phyloP scores from a whole-genome alignment of 2,888 invertebrate genomes.

The Oscheius sp. region DNA sequence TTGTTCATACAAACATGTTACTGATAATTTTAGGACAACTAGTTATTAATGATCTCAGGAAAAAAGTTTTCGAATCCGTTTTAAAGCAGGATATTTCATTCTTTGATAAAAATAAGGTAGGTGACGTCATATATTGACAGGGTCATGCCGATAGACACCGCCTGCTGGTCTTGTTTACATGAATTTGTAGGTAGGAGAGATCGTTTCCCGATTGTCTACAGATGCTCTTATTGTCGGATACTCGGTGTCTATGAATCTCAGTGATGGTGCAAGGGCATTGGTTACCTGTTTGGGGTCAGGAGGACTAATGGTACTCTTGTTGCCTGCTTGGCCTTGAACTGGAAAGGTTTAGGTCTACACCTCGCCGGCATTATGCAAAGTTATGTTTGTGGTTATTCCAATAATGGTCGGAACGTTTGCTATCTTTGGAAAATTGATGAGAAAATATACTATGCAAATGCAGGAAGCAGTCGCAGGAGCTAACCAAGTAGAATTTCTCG shows the following conservation, averaged over 20 bases:
- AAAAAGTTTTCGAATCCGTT: conserved; percentile 73
- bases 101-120: conserved; percentile 73
- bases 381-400: conserved; percentile 89
- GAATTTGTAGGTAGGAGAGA: conserved; percentile 78
- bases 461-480: conserved; percentile 79
- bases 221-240: conserved; percentile 92
- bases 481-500: conserved; percentile 80
- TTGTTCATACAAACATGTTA: conserved; percentile 27
- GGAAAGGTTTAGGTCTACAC: conserved; percentile 83
- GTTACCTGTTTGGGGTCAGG: conserved; percentile 89
- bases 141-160: not conserved
- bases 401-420: conserved; percentile 86
- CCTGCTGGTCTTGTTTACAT: not conserved
- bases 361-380: conserved; percentile 87
- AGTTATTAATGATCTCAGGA: conserved; percentile 76
- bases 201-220: conserved; percentile 88
- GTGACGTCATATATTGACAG: not conserved
- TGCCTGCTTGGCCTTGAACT: too few relatives aligned
- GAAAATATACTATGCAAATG: conserved; percentile 85
- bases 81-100: conserved; percentile 74
- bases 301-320: conserved; percentile 87
- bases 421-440: conserved; percentile 82
- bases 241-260: conserved; percentile 90
- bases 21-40: conserved; percentile 82
- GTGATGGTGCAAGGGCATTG: conserved; percentile 89